Base-by-base conservation (phyloP, 2,888 invertebrate genomes). In the Chalcis sispes region DNA sequence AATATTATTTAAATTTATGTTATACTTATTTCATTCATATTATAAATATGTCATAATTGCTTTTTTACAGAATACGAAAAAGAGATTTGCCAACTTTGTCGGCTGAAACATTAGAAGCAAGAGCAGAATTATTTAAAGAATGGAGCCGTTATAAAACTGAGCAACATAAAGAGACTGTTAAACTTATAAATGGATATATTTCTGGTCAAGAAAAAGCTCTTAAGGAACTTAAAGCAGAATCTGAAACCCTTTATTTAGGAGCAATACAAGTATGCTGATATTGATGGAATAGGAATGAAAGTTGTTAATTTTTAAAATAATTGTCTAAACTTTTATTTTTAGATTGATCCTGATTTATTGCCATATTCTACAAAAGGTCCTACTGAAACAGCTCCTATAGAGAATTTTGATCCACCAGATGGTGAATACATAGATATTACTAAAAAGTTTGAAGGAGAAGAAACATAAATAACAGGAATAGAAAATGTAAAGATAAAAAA, bases 351-450 rank as follows among this genome's bases (percentile, higher is more conserved):
- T 20, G 88, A 89, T 7, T 85, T 96, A 42, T 84, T 97, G 27
- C 95, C 96, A 0, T 93, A 93, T 81, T 90, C 90, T 23, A 85
- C 91, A 1, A 90, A 90, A 73, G 98, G 98, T 0, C 96, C 98
- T 0, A 92, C 94, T 0, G 90, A 93, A 32, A 97, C 97, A 0
- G 97, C 98, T 2, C 93, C 97, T 0, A 94, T 96, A 74, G 91
- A 93, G 83, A 91, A 93, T 78, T 98, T 96, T 86, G 91, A 92
- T 0, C 91, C 93, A 58, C 95, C 96, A 0, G 98, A 99, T 89
- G 99, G 99, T 48, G 96, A 98, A 83, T 98, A 97, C 85, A 87
- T 92, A 25, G 95, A 98, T 86, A 90, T 94, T 36, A 93, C 96
- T 0, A 95, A 92, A 87, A 95, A 94, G 67, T 88, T 79, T 67